phyloP scores from a whole-genome alignment of 2,797 vertebrate species.

The Oreortyx pictus region DNA sequence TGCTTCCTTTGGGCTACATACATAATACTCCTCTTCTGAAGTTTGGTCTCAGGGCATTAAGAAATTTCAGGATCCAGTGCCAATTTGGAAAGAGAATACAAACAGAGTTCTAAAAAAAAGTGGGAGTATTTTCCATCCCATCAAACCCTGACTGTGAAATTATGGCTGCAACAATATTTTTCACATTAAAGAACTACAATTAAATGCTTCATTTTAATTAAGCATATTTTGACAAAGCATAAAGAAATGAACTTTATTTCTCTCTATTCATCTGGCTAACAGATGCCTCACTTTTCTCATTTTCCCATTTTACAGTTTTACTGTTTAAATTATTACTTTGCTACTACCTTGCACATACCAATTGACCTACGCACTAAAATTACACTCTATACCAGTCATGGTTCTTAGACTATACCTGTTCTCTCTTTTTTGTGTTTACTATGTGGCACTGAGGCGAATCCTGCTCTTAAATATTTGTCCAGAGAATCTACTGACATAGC shows the following conservation, averaged over 20 bases:
- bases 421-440: neutral
- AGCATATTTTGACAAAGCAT: slow-evolving; percentile 55
- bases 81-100: neutral
- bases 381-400: slow-evolving; percentile 5
- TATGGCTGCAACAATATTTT: slow-evolving; percentile 50
- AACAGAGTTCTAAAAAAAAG: slow-evolving; percentile 5
- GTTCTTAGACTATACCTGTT: slow-evolving; percentile 35
- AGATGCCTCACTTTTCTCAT: slow-evolving; percentile 38
- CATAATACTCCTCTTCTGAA: neutral
- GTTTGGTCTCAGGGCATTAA: neutral
- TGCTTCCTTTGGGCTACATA: neutral
- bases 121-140: slow-evolving; percentile 15
- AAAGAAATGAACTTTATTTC: slow-evolving; percentile 50
- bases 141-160: slow-evolving; percentile 53
- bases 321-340: slow-evolving; percentile 61
- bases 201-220: slow-evolving; percentile 65
- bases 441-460: slow-evolving; percentile 15
- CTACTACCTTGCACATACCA: slow-evolving; percentile 49
- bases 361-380: slow-evolving; percentile 67
- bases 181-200: slow-evolving; percentile 34
- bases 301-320: slow-evolving; percentile 40
- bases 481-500: neutral
- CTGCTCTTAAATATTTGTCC: slow-evolving; percentile 5
- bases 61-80: neutral
- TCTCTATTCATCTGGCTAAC: slow-evolving; percentile 31